A percentile compares a stretch with the other conserved stretches of the same genome.
Conservation (phyloP, 2,113 vertebrate genomes). For the Psittacara wagleri region DNA sequence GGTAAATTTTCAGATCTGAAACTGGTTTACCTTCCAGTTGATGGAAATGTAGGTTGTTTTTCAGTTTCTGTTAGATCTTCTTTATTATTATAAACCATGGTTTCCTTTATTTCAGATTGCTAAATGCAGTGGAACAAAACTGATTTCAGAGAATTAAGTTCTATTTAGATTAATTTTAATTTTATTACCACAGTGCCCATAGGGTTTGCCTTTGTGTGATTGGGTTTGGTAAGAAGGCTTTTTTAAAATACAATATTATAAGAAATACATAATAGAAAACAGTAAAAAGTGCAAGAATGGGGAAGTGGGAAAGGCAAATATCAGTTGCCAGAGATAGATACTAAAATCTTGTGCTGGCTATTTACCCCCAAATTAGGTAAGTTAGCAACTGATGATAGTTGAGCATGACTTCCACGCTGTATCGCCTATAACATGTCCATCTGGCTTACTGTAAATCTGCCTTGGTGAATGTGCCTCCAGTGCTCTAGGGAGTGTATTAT, state of each 20-base stretch:
- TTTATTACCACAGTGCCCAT: not conserved
- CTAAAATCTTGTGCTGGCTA: not conserved
- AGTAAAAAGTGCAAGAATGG: not conserved
- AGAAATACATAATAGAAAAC: not conserved
- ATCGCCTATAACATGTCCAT: not conserved
- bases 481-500: not conserved
- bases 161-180: constrained; percentile 40
- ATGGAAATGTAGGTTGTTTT: not conserved
- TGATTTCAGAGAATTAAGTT: constrained; percentile 37
- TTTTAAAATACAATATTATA: not conserved
- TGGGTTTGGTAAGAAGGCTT: not conserved
- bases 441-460: not conserved
- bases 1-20: not conserved
- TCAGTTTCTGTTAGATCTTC: not conserved
- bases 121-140: constrained; percentile 46
- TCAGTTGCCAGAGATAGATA: not conserved
- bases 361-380: not conserved
- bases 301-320: not conserved
- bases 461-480: not conserved
- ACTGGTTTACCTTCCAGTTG: not conserved
- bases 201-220: not conserved
- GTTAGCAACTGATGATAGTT: not conserved
- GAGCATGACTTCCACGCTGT: not conserved
- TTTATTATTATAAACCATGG: not conserved
- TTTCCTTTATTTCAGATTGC: constrained; percentile 9